Evolutionary conservation across 1,140 invertebrate genomes (phyloP).

Genomic region (Metopolophium dirhodum): DNA sequence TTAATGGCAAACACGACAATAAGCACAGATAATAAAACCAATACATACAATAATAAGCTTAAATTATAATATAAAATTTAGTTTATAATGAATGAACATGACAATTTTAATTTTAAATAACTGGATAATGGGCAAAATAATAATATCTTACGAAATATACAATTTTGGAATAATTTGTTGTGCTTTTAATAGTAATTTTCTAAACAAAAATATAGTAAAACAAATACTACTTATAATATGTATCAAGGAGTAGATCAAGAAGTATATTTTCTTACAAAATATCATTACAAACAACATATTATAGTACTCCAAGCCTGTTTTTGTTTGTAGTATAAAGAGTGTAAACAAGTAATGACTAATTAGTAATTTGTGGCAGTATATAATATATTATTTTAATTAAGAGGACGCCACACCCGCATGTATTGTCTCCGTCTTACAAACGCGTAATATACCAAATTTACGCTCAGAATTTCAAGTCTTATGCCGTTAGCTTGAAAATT

Average conservation of each 20-base stretch:
- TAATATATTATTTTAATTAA: not conserved
- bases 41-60: too few relatives aligned
- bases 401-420: not conserved
- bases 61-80: not conserved
- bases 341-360: not conserved
- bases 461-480: too few relatives aligned
- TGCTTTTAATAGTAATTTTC: not conserved
- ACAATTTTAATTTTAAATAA: not conserved
- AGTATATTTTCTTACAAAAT: too few relatives aligned
- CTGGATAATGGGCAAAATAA: too few relatives aligned
- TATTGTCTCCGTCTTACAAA: too few relatives aligned
- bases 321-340: not conserved
- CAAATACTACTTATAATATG: not conserved
- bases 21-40: too few relatives aligned
- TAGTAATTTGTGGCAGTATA: too few relatives aligned
- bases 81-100: not conserved
- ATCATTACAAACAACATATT: too few relatives aligned
- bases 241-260: not conserved
- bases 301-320: not conserved
- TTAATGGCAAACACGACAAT: too few relatives aligned
- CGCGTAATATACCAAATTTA: too few relatives aligned
- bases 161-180: not conserved
- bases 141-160: not conserved
- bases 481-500: too few relatives aligned
- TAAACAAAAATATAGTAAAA: not conserved